Evolutionary conservation across 2,797 vertebrate genomes (phyloP), one percentile per base, ranked within the genome.

Genomic region (Channallabes apus): DNA sequence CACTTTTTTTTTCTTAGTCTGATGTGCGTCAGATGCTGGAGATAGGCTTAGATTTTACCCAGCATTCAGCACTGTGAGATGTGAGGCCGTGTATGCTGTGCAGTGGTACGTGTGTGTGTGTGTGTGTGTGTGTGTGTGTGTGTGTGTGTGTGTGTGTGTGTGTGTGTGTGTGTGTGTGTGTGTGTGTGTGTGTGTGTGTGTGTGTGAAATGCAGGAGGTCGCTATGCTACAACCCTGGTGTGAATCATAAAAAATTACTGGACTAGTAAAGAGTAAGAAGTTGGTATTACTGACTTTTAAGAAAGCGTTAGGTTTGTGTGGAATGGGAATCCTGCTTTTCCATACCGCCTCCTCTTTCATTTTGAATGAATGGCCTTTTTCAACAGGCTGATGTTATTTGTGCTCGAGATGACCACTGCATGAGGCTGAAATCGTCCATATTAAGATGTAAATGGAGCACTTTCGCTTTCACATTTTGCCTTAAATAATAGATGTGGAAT

Each of bases 401-500:
- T 35, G 38, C 41, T 58, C 20, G 6, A 35, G 14, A n/a, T 61
- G 58, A 79, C 35, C 14, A 3, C 35, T 14, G 56, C 4, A 38
- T 8, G 22, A 41, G 35, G 6, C 29, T 38, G 56, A 24, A 78
- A 5, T 62, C 6, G 0, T 62, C 35, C 6, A 2, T 32, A 46
- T 80, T 78, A 83, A 65, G 59, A 58, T 41, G 35, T 35, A 71
- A 46, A 62, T 62, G 75, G 27, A 73, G 22, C 35, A 32, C 61
- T 56, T 86, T 71, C 61, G 80, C 76, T 78, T 56, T 76, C 6
- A 11, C 51, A 24, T 64, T 20, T 51, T 77, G 41, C 56, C 24
- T 46, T 89, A 82, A 80, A 84, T 84, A 84, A 86, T 85, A 32
- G 54, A 71, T 77, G 62, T 3, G 6, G 22, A 54, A 62, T 85